A percentile compares a stretch with the other conserved stretches of the same genome.
phyloP scores from a whole-genome alignment of 92 coral and sea anemone species.

The Phymanthus crucifer region DNA sequence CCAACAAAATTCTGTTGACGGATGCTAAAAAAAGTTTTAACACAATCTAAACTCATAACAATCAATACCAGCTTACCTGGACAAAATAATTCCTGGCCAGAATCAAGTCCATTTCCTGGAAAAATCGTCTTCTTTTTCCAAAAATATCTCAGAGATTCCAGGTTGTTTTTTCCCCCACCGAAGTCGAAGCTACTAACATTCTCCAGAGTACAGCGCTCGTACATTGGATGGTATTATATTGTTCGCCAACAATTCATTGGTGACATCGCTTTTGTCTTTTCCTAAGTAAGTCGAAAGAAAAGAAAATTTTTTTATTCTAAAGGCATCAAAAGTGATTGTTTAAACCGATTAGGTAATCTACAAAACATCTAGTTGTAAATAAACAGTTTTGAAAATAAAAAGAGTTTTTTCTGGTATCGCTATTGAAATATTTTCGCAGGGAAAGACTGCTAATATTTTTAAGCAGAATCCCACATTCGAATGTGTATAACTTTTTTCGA shows the following conservation, averaged over 20 bases:
- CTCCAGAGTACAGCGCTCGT: constrained; percentile 1
- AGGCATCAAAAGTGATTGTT: constrained; percentile 12
- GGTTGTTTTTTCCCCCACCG: not conserved
- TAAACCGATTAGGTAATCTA: constrained; percentile 14
- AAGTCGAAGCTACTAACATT: not conserved
- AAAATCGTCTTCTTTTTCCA: not conserved
- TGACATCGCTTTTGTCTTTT: constrained; percentile 21
- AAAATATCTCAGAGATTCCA: not conserved
- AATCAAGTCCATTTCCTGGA: not conserved
- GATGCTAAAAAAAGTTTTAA: too few species aligned
- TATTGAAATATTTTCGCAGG: not conserved
- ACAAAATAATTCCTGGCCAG: not conserved
- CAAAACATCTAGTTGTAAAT: constrained; percentile 1
- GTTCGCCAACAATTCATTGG: constrained; percentile 9
- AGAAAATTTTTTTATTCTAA: constrained; percentile 10
- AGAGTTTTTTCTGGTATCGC: not conserved
- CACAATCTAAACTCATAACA: too few species aligned
- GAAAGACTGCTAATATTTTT: not conserved
- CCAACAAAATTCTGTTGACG: too few species aligned
- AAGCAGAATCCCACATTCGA: too few species aligned
- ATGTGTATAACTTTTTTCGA: not conserved
- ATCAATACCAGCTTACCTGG: not conserved
- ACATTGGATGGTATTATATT: constrained; percentile 14
- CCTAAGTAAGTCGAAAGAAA: constrained; percentile 17
- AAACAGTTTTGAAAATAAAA: not conserved